These are phyloP conservation scores for Drosophila orosa DNA, from an alignment of 1,140 invertebrate species.

Conservation along the genomic window DNA sequence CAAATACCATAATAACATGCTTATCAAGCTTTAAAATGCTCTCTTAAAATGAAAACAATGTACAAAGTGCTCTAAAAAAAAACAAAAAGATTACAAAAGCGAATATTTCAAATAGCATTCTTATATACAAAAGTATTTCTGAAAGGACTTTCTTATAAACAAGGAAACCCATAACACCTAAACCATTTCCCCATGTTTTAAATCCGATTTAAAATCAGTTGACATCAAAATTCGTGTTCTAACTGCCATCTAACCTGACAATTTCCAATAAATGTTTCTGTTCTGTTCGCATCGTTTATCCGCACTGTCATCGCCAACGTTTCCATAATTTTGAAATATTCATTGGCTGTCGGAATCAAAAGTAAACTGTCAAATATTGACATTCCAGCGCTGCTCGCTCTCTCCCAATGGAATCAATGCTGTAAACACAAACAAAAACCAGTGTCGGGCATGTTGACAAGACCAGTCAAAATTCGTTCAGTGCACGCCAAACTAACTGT, in stretches of 20 bases:
- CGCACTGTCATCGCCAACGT: conserved; percentile 14
- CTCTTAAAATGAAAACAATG: too few species aligned
- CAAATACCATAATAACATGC: background rate
- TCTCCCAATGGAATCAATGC: conserved; percentile 30
- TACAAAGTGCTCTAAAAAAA: too few species aligned
- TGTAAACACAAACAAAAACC: conserved; percentile 31
- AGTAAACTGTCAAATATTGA: conserved; percentile 49
- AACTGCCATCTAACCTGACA: background rate
- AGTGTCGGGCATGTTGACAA: conserved; percentile 28
- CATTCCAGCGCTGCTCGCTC: background rate
- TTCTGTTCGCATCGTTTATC: background rate
- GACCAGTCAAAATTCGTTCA: conserved; percentile 43
- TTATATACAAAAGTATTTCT: background rate
- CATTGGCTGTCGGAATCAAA: conserved; percentile 43
- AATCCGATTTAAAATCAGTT: too few species aligned
- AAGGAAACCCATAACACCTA: background rate
- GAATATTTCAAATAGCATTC: background rate
- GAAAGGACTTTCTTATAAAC: background rate
- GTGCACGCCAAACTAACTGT: conserved; percentile 63
- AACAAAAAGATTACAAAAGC: background rate
- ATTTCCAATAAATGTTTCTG: background rate
- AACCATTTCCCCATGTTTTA: background rate
- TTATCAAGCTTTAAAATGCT: background rate
- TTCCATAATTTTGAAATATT: conserved; percentile 35
- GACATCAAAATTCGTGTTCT: background rate